phyloP scores from a whole-genome alignment of 2,888 invertebrate species.

The Silvanus unidentatus region DNA sequence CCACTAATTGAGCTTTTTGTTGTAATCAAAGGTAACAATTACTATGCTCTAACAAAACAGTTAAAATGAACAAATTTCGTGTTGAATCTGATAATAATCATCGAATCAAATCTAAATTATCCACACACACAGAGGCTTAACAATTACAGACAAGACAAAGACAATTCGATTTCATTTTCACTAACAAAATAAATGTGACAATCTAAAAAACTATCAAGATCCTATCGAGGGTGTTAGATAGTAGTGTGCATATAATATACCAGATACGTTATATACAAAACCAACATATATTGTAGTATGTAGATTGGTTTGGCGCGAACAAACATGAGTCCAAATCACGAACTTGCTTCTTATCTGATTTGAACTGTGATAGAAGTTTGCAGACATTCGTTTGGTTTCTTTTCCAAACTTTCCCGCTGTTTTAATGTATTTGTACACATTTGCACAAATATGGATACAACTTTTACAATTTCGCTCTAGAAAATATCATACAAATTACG shows the following conservation, averaged over 20 bases:
- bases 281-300: constrained; percentile 12
- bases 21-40: constrained; percentile 19
- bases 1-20: constrained; percentile 17
- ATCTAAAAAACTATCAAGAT: constrained; percentile 21
- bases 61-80: constrained; percentile 31
- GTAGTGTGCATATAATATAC: no score
- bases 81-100: constrained; percentile 24
- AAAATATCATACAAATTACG: no score
- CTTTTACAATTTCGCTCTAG: no score
- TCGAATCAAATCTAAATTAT: constrained; percentile 20
- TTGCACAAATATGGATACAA: no score
- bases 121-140: constrained; percentile 15
- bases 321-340: constrained; percentile 26
- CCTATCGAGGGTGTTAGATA: neutral
- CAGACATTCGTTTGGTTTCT: no score
- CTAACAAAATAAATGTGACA: constrained; percentile 25
- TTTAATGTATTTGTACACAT: no score
- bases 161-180: constrained; percentile 30
- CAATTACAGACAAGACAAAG: constrained; percentile 23
- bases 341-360: constrained; percentile 20
- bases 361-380: no score
- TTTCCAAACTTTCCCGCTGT: no score
- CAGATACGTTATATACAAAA: no score
- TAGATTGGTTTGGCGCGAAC: constrained; percentile 27
- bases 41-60: constrained; percentile 19